Conservation (phyloP, 2,888 invertebrate species). For the Apotomis turbidana region DNA sequence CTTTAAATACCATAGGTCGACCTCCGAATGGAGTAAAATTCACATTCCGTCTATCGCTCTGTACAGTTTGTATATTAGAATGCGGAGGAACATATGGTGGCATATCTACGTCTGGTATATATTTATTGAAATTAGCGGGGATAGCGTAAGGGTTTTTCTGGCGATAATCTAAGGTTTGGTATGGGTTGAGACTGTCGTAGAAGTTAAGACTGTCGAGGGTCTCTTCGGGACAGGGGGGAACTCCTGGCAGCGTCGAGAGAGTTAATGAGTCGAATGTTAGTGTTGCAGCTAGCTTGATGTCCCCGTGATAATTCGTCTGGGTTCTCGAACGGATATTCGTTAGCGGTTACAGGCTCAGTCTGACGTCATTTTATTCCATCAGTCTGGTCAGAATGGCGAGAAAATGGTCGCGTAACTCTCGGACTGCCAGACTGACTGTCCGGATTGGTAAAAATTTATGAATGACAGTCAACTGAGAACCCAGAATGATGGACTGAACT, state of each 20-base stretch:
- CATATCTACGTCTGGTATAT: conserved; percentile 68
- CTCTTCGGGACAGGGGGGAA: conserved; percentile 63
- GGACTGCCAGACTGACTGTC: too few relatives aligned
- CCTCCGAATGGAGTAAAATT: conserved; percentile 59
- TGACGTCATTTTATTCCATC: too few relatives aligned
- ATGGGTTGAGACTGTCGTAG: conserved; percentile 62
- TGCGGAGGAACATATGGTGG: conserved; percentile 77
- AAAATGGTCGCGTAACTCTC: too few relatives aligned
- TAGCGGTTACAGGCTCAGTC: too few relatives aligned
- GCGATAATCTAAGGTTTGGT: conserved; percentile 70
- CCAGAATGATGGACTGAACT: too few relatives aligned
- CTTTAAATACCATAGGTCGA: conserved; percentile 69
- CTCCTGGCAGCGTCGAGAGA: conserved; percentile 72
- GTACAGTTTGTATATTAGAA: conserved; percentile 57
- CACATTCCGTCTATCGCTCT: conserved; percentile 56
- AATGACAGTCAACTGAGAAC: too few relatives aligned
- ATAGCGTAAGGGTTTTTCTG: conserved; percentile 81
- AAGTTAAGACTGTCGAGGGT: conserved; percentile 71
- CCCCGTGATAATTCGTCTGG: neutral
- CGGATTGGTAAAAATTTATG: too few relatives aligned
- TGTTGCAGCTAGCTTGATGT: conserved; percentile 22
- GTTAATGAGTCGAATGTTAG: conserved; percentile 52
- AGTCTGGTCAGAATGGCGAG: too few relatives aligned
- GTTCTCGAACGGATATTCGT: neutral
- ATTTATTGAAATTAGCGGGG: conserved; percentile 76